These are phyloP conservation scores for Drosophila kurseongensis DNA, from an alignment of 1,140 invertebrate species.

Conservation along the genomic window DNA sequence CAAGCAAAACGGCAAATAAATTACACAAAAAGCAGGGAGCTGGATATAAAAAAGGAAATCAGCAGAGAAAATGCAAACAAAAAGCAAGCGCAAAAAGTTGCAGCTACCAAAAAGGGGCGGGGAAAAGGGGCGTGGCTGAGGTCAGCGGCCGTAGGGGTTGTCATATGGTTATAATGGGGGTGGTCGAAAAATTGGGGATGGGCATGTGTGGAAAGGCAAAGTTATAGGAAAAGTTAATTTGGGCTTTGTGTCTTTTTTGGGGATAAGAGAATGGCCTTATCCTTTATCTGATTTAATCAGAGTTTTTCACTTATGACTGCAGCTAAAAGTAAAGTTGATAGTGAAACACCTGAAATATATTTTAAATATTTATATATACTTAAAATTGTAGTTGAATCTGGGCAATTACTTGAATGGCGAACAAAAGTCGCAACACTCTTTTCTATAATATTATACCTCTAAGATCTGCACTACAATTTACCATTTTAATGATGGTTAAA, in stretches of 20 bases:
- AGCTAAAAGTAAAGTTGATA: too few species aligned
- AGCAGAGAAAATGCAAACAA: conserved; percentile 21
- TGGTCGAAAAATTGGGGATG: not conserved
- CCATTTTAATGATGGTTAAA: too few species aligned
- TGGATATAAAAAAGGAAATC: conserved; percentile 37
- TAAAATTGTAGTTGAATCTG: too few species aligned
- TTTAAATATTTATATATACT: too few species aligned
- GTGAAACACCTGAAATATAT: too few species aligned
- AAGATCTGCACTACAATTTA: too few species aligned
- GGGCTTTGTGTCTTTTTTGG: not conserved
- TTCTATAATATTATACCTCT: too few species aligned
- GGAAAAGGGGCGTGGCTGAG: conserved; percentile 19
- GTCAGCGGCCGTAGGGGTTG: conserved; percentile 30
- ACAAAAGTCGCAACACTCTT: too few species aligned
- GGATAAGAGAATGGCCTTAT: not conserved
- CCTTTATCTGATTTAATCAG: not conserved
- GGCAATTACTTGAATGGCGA: too few species aligned
- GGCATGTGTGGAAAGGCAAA: conserved; percentile 26
- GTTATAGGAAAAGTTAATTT: conserved; percentile 42
- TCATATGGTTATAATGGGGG: conserved; percentile 1
- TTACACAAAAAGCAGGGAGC: conserved; percentile 68
- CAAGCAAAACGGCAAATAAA: conserved; percentile 82
- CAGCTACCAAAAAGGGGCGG: conserved; percentile 11
- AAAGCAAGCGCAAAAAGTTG: conserved; percentile 44
- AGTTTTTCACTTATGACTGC: not conserved